Percentiles rank a stretch among this genome's conserved stretches.
Conservation (phyloP, 2,888 invertebrate species). For the Sussaba pulchella region DNA sequence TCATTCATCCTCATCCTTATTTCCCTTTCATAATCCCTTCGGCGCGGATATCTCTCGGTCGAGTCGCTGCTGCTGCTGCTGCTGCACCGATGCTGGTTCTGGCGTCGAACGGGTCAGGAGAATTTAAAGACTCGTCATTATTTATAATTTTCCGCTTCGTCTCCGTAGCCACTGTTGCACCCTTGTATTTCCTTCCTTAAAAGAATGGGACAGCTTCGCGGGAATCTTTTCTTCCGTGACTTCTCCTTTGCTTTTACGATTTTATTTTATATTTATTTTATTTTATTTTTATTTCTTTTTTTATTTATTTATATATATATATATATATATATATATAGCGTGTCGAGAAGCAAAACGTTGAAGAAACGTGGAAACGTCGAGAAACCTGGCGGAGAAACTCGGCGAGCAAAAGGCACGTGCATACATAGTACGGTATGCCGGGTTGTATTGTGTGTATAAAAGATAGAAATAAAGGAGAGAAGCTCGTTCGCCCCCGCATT, state of each 20-base stretch:
- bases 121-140: slow-evolving; percentile 78
- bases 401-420: slow-evolving; percentile 23
- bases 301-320: slow-evolving; percentile 60
- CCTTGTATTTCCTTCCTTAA: slow-evolving; percentile 74
- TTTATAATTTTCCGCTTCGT: slow-evolving; percentile 83
- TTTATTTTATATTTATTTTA: neutral
- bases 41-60: slow-evolving; percentile 14
- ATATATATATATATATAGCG: neutral
- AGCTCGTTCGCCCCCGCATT: slow-evolving; percentile 78
- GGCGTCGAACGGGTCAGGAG: slow-evolving; percentile 16
- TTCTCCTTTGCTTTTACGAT: slow-evolving; percentile 67
- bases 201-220: slow-evolving; percentile 73
- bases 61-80: neutral
- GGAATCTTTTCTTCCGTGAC: slow-evolving; percentile 57
- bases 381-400: slow-evolving; percentile 22
- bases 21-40: slow-evolving; percentile 20
- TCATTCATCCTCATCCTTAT: slow-evolving; percentile 8
- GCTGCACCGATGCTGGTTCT: neutral
- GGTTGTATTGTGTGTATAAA: slow-evolving; percentile 48
- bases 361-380: slow-evolving; percentile 21
- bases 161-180: slow-evolving; percentile 64
- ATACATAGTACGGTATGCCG: slow-evolving; percentile 9
- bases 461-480: slow-evolving; percentile 44
- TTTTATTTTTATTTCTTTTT: slow-evolving; percentile 56
- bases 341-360: slow-evolving; percentile 36